Conservation (phyloP, 2,888 invertebrate species). For the Stenichneumon culpator region DNA sequence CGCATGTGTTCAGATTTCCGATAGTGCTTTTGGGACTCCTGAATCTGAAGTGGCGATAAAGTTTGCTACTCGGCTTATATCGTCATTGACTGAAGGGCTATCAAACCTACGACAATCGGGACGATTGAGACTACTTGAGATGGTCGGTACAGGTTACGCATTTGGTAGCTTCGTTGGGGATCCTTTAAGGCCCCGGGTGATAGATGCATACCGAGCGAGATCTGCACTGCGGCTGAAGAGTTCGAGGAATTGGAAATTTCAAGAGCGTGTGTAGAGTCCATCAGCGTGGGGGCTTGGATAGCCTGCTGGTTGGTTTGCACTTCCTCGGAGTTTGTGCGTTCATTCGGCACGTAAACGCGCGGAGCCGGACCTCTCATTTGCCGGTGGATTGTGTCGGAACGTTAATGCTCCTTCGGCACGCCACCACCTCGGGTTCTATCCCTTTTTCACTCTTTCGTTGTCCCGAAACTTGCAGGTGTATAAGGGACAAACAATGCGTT, state of each 20-base stretch:
- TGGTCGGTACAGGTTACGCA: neutral
- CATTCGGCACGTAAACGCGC: constrained; percentile 77
- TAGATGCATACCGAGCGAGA: constrained; percentile 21
- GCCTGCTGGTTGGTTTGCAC: constrained; percentile 48
- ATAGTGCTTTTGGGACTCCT: too few species aligned
- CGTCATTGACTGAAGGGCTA: too few species aligned
- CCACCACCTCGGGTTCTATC: constrained; percentile 69
- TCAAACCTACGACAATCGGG: neutral
- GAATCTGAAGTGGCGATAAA: too few species aligned
- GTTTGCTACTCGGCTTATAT: too few species aligned
- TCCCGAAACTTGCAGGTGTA: constrained; percentile 79
- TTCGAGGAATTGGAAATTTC: constrained; percentile 82
- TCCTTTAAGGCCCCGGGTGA: neutral
- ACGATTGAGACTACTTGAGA: neutral
- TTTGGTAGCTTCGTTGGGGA: constrained; percentile 33
- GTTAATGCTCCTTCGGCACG: constrained; percentile 80
- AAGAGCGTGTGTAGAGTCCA: constrained; percentile 82
- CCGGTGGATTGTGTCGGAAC: constrained; percentile 82
- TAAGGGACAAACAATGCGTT: constrained; percentile 78
- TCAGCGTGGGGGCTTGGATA: constrained; percentile 73
- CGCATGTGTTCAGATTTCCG: too few species aligned
- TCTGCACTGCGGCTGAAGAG: constrained; percentile 74
- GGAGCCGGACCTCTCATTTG: constrained; percentile 81
- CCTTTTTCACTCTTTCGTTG: constrained; percentile 56
- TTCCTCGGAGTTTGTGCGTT: constrained; percentile 73